phyloP scores from a whole-genome alignment of 2,797 vertebrate genomes.

The Heteromormyrus szaboi region DNA sequence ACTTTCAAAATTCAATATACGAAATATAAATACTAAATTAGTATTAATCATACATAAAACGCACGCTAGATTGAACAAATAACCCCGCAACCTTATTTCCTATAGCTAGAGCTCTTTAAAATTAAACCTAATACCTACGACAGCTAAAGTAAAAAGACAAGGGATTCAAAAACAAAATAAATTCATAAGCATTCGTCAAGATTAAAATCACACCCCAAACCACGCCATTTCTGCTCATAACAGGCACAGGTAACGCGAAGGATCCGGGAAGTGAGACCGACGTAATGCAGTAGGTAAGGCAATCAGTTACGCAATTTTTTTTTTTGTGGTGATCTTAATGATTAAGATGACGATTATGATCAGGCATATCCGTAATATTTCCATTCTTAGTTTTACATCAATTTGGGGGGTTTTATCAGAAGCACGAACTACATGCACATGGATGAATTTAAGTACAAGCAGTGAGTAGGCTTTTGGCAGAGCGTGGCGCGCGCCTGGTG shows the following conservation, averaged over 20 bases:
- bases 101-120: neutral
- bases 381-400: neutral
- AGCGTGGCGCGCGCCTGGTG: neutral
- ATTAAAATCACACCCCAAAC: neutral
- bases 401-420: neutral
- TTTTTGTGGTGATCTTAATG: neutral
- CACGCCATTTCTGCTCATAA: neutral
- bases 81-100: neutral
- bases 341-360: neutral
- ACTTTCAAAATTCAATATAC: neutral
- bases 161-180: neutral
- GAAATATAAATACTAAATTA: slow-evolving; percentile 4
- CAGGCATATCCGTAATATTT: neutral
- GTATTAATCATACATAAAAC: neutral
- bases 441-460: neutral
- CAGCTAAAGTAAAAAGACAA: neutral
- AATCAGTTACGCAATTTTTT: neutral
- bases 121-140: neutral
- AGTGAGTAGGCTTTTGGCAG: neutral
- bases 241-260: neutral
- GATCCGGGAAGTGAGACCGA: neutral
- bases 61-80: neutral
- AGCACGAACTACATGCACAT: neutral
- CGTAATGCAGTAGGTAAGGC: neutral
- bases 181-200: neutral